These are phyloP conservation scores for Nephila pilipes DNA, from an alignment of 1,140 invertebrate genomes.

Conservation along the genomic window DNA sequence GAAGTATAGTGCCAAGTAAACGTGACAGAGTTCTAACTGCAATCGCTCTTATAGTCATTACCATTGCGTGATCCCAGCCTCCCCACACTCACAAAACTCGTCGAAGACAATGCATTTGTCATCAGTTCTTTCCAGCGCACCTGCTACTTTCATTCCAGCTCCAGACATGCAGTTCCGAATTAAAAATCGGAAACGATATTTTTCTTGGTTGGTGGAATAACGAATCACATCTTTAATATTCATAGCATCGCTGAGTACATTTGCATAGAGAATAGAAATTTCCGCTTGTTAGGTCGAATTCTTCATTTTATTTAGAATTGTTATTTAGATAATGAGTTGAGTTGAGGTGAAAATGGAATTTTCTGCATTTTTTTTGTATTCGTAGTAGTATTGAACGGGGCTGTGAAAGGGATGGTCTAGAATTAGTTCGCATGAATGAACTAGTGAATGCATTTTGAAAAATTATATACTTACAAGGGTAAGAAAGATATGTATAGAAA, in stretches of 20 bases:
- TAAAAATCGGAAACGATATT: slow-evolving; percentile 25
- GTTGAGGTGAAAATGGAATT: neutral
- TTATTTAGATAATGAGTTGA: neutral
- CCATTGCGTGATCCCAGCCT: neutral
- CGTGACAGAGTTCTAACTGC: slow-evolving; percentile 4
- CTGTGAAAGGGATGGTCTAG: too few species aligned
- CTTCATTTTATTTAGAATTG: neutral
- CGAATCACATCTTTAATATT: neutral
- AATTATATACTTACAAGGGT: too few species aligned
- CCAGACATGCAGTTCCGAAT: neutral
- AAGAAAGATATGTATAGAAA: too few species aligned
- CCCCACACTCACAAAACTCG: neutral
- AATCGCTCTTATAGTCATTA: slow-evolving; percentile 23
- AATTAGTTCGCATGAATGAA: too few species aligned
- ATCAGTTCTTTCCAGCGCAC: neutral
- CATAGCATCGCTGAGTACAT: neutral
- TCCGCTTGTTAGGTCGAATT: neutral
- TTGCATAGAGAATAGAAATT: neutral
- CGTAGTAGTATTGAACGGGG: too few species aligned
- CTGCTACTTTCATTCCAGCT: neutral
- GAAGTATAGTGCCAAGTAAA: neutral
- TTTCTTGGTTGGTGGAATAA: neutral
- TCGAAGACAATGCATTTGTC: slow-evolving; percentile 16
- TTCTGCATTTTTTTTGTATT: neutral
- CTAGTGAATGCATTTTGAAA: too few species aligned